phyloP scores from a whole-genome alignment of 2,888 invertebrate genomes.

The Hirtodrosophila histrioides region DNA sequence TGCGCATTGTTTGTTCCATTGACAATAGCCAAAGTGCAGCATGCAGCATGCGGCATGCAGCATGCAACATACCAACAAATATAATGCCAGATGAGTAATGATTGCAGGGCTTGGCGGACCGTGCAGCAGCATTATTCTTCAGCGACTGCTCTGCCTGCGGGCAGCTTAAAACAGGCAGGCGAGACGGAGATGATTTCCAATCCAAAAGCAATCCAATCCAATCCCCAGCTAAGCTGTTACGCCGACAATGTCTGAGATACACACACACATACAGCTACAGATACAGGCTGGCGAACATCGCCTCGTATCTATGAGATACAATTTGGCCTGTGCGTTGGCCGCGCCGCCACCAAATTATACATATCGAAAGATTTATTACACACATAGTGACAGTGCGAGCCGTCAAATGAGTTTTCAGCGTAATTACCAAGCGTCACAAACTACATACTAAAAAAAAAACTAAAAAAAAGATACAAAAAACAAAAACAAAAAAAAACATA shows the following conservation, averaged over 20 bases:
- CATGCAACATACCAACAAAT: conserved; percentile 22
- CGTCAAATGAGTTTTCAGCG: conserved; percentile 81
- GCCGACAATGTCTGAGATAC: conserved; percentile 44
- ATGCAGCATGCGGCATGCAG: conserved; percentile 23
- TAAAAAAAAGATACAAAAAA: conserved; percentile 24
- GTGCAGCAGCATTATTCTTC: background rate
- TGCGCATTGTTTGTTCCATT: conserved; percentile 66
- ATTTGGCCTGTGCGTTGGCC: conserved; percentile 72
- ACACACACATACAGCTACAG: conserved; percentile 17
- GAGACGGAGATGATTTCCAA: conserved; percentile 29
- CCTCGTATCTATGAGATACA: conserved; percentile 72
- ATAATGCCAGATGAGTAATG: conserved; percentile 70
- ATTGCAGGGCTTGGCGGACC: conserved; percentile 63
- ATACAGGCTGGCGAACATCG: conserved; percentile 9
- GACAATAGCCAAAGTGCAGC: conserved; percentile 55
- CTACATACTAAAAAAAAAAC: conserved; percentile 46
- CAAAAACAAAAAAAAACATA: too few species aligned
- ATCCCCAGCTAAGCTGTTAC: conserved; percentile 68
- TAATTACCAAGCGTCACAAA: conserved; percentile 76
- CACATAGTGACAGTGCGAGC: conserved; percentile 69
- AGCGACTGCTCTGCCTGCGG: conserved; percentile 48
- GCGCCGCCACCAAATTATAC: conserved; percentile 66
- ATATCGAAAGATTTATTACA: conserved; percentile 80
- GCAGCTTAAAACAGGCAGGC: conserved; percentile 52
- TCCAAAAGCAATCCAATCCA: conserved; percentile 53